Percentiles rank a stretch among this genome's conserved stretches.
Evolutionary conservation across 2,797 vertebrate genomes (phyloP).

Genomic region (Cossypha dichroa): DNA sequence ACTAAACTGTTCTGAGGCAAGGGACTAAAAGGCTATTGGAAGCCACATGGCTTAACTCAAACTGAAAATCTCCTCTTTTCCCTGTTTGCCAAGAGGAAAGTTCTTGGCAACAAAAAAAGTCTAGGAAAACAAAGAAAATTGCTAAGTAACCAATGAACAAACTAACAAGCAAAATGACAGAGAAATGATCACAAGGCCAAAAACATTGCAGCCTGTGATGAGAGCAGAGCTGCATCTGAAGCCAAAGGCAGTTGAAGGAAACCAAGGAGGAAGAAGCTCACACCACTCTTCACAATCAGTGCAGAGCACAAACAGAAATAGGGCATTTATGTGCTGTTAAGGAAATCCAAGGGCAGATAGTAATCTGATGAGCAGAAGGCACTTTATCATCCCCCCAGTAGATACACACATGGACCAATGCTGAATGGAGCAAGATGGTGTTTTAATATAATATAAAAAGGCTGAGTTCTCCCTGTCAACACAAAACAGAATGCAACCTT

Average conservation of each 20-base stretch:
- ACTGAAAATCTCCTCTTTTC: conserved; percentile 29
- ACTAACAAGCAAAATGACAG: conserved; percentile 66
- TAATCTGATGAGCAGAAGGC: neutral
- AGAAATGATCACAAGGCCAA: conserved; percentile 47
- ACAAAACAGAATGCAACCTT: conserved; percentile 47
- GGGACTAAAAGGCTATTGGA: conserved; percentile 16
- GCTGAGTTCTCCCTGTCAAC: conserved; percentile 3
- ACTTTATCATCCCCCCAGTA: neutral
- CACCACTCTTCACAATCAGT: neutral
- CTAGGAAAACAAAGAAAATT: conserved; percentile 67
- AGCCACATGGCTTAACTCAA: conserved; percentile 57
- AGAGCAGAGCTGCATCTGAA: conserved; percentile 38
- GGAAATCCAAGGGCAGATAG: neutral
- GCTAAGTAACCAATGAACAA: conserved; percentile 69
- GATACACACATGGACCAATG: neutral
- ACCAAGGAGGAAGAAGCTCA: neutral
- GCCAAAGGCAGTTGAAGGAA: conserved; percentile 55
- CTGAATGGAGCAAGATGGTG: neutral
- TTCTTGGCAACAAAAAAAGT: conserved; percentile 57
- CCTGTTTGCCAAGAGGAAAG: conserved; percentile 47
- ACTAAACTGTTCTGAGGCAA: neutral
- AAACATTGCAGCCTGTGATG: conserved; percentile 51
- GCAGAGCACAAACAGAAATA: neutral
- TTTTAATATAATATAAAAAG: neutral
- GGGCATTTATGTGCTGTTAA: neutral